Evolutionary conservation across 2,113 vertebrate species (phyloP).

Genomic region (Hepsetus odoe): DNA sequence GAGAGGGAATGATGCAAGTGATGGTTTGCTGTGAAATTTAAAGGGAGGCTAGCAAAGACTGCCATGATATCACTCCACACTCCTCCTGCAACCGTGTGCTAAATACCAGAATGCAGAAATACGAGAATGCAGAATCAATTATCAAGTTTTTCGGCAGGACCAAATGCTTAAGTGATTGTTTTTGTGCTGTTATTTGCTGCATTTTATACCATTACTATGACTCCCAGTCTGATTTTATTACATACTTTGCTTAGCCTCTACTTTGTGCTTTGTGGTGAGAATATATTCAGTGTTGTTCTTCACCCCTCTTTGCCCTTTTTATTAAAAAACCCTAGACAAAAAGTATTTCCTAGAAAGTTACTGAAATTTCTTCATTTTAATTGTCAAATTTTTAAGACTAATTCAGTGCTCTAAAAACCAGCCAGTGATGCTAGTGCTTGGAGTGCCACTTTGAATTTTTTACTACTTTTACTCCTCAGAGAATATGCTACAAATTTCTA

Average conservation of each 20-base stretch:
- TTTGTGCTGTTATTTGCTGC: constrained; percentile 41
- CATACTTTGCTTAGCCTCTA: constrained; percentile 1
- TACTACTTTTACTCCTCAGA: too few relatives aligned
- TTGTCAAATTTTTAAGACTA: not conserved
- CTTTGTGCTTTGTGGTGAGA: not conserved
- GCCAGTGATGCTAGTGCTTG: not conserved
- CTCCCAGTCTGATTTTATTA: constrained; percentile 8
- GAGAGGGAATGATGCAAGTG: constrained; percentile 32
- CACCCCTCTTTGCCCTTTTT: not conserved
- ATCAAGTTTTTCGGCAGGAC: constrained; percentile 55
- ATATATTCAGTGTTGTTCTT: not conserved
- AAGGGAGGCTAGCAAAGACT: constrained; percentile 47
- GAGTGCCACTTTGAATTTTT: constrained; percentile 27
- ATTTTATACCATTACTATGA: constrained; percentile 28
- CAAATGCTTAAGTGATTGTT: constrained; percentile 32
- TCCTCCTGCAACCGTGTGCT: constrained; percentile 50
- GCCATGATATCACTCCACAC: constrained; percentile 60
- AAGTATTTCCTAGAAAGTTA: not conserved
- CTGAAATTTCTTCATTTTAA: not conserved
- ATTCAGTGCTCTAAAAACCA: not conserved
- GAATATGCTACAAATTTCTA: too few relatives aligned
- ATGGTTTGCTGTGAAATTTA: constrained; percentile 26
- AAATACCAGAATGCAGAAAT: constrained; percentile 56
- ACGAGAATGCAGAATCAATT: constrained; percentile 69
- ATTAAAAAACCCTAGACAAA: not conserved